These are phyloP conservation scores for Anthophora plumipes DNA, from an alignment of 2,888 invertebrate species.

Conservation along the genomic window DNA sequence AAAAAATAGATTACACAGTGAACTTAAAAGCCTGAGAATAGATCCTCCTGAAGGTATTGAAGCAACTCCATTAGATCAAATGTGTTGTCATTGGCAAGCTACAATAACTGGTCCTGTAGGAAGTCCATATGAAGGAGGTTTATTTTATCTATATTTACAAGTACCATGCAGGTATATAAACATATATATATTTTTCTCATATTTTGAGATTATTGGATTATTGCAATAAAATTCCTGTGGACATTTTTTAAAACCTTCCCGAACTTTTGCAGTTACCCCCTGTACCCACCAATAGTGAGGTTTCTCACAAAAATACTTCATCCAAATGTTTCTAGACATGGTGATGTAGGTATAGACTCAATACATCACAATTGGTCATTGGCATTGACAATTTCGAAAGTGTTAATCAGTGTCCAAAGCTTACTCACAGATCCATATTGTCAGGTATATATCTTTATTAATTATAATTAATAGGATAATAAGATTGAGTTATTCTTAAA, in stretches of 20 bases:
- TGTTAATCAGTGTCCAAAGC: constrained; percentile 94
- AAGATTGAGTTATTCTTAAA: not conserved
- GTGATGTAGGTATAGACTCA: constrained; percentile 97
- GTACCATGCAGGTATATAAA: constrained; percentile 90
- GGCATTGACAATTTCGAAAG: constrained; percentile 95
- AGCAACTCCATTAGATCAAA: constrained; percentile 91
- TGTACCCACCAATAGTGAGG: constrained; percentile 95
- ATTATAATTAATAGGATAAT: not conserved
- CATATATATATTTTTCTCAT: not conserved
- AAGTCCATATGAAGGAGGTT: constrained; percentile 97
- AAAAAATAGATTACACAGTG: constrained; percentile 91
- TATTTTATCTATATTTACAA: constrained; percentile 95
- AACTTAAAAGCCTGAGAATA: constrained; percentile 89
- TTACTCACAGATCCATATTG: constrained; percentile 95
- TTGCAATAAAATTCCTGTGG: not conserved
- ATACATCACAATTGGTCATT: constrained; percentile 99
- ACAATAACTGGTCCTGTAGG: constrained; percentile 96
- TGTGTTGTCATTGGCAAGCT: constrained; percentile 97
- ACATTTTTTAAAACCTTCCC: not conserved
- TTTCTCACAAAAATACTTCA: constrained; percentile 97
- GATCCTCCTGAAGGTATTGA: constrained; percentile 95
- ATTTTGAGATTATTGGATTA: not conserved
- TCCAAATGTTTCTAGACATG: constrained; percentile 97
- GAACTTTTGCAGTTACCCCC: constrained; percentile 89
- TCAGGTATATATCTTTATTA: constrained; percentile 86